Evolutionary conservation across 1,140 invertebrate species (phyloP), one percentile per base, ranked within the genome.

Genomic region (Campoletis sonorensis): DNA sequence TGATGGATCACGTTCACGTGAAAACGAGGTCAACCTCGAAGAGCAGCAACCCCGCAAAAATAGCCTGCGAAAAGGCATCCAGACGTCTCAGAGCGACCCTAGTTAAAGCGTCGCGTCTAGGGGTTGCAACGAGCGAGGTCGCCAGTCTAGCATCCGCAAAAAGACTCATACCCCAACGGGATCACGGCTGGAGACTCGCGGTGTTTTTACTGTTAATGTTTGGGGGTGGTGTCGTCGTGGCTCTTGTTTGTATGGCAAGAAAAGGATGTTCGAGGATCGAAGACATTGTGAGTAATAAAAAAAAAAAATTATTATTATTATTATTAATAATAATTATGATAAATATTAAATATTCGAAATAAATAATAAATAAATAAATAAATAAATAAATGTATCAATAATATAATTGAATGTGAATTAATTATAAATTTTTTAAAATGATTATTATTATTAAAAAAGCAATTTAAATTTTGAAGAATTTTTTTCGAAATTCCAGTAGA

Each of bases 151-250:
- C 90, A 0, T 86, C 88, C 15, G 88, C 89, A 61, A 90, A 89
- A 83, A 89, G 87, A 30, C 88, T 92, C 76, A 87, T 91, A 23
- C 88, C 90, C 4, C 86, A 88, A 30, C 88, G 88, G 81, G 90
- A 92, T 85, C 89, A 91, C 81, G 91, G 90, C 37, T 92, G 91
- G 91, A 91, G 88, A 79, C 84, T 92, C 76, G 89, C 89, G 45
- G 89, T 91, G 10, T 89, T 91, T 71, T 85, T 92, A 8, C 84
- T 90, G 18, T 88, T 91, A 1, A 90, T 91, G 88, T 88, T 91
- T 77, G 87, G 87, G 1, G 90, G 90, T 3, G 89, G 88, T 7
- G 87, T 91, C 67, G 89, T 92, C 84, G 90, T 92, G 58, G 90
- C 89, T 10, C 87, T 91, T 37, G 88, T 91, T 27, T 92, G 91